Percentiles rank a stretch among this genome's conserved stretches.
Conservation (phyloP, 2,888 invertebrate genomes). For the Eulithis prunata region DNA sequence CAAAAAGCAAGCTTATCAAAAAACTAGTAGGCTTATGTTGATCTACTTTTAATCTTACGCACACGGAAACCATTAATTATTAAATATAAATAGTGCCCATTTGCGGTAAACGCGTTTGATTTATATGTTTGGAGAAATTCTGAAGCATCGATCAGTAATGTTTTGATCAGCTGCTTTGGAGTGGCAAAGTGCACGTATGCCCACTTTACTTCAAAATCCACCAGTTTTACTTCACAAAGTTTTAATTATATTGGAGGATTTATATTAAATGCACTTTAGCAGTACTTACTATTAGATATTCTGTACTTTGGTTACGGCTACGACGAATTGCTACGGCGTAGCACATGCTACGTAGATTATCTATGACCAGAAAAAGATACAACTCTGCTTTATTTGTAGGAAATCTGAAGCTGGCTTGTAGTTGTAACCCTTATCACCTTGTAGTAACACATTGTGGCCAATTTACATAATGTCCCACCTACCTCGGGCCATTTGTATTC, state of each 20-base stretch:
- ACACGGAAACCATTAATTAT: conserved; percentile 30
- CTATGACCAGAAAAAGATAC: too few relatives aligned
- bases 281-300: too few relatives aligned
- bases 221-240: too few relatives aligned
- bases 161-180: conserved; percentile 1
- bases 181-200: neutral
- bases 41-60: too few relatives aligned
- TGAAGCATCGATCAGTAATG: conserved; percentile 25
- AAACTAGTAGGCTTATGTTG: too few relatives aligned
- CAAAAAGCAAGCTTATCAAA: too few relatives aligned
- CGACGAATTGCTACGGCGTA: conserved; percentile 7
- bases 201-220: too few relatives aligned
- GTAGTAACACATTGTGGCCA: conserved; percentile 48
- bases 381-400: conserved; percentile 12
- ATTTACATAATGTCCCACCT: conserved; percentile 66
- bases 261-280: too few relatives aligned
- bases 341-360: conserved; percentile 7
- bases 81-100: conserved; percentile 20
- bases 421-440: conserved; percentile 44
- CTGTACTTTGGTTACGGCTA: too few relatives aligned
- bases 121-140: conserved; percentile 42
- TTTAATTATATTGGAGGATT: too few relatives aligned
- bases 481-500: conserved; percentile 60
- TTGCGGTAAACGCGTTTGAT: conserved; percentile 37
- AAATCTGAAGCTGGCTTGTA: conserved; percentile 38